Conservation (phyloP, 2,797 vertebrate genomes). For the Sebastes hubbsi region DNA sequence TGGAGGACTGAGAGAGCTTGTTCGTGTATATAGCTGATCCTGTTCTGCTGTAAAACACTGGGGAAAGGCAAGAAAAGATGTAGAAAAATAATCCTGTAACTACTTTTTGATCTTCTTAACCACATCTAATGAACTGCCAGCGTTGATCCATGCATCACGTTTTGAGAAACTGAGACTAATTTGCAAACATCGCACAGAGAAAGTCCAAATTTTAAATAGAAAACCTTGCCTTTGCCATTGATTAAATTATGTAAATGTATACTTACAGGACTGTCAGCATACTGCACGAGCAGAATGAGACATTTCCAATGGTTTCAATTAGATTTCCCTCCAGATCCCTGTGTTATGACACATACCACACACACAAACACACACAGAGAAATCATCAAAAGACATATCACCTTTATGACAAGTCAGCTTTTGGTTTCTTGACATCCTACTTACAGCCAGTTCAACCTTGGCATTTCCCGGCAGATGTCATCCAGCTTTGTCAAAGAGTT, state of each 20-base stretch:
- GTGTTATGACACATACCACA: background rate
- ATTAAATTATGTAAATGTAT: conserved; percentile 10
- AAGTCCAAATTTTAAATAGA: background rate
- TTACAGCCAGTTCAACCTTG: conserved; percentile 94
- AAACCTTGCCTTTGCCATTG: background rate
- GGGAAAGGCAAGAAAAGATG: conserved; percentile 3
- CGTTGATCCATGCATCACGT: background rate
- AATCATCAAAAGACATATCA: conserved; percentile 12
- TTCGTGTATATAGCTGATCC: conserved; percentile 89
- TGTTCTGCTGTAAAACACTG: conserved; percentile 92
- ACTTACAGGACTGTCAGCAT: conserved; percentile 96
- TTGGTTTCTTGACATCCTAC: conserved; percentile 51
- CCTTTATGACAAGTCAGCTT: conserved; percentile 16
- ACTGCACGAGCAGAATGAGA: conserved; percentile 90
- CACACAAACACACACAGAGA: background rate
- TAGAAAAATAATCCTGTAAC: background rate
- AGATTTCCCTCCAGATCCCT: conserved; percentile 95
- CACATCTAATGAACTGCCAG: background rate
- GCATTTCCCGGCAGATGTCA: conserved; percentile 92
- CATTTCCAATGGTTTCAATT: conserved; percentile 90
- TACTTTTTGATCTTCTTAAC: background rate
- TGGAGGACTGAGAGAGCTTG: conserved; percentile 89
- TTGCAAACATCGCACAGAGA: background rate
- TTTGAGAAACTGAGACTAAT: conserved; percentile 6
- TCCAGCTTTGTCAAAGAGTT: conserved; percentile 89